A percentile compares a stretch with the other conserved stretches of the same genome.
phyloP scores from a whole-genome alignment of 2,888 invertebrate species.

The Diploptera punctata region DNA sequence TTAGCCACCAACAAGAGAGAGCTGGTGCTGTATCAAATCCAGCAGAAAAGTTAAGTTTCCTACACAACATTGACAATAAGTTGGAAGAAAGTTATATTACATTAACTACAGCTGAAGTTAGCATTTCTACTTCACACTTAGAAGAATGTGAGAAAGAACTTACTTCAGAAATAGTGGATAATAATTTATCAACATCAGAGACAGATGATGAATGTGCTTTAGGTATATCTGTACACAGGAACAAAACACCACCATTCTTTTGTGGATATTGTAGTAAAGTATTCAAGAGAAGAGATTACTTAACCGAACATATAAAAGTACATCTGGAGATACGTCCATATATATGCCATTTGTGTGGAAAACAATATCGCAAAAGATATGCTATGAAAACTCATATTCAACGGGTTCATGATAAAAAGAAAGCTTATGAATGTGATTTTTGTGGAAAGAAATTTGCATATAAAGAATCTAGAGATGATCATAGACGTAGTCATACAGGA shows the following conservation, averaged over 20 bases:
- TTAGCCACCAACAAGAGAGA: slow-evolving; percentile 13
- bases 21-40: not conserved
- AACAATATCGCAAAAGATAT: not conserved
- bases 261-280: slow-evolving; percentile 59
- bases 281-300: slow-evolving; percentile 61
- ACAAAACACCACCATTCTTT: slow-evolving; percentile 16
- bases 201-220: not conserved
- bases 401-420: slow-evolving; percentile 1
- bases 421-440: slow-evolving; percentile 2
- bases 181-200: too few species aligned
- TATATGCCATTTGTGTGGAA: not conserved
- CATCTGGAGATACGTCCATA: slow-evolving; percentile 50
- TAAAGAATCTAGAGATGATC: slow-evolving; percentile 56
- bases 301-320: slow-evolving; percentile 61
- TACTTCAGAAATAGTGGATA: too few species aligned
- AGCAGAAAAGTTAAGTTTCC: too few species aligned
- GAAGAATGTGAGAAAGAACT: too few species aligned
- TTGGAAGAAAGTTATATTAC: too few species aligned
- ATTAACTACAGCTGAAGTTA: too few species aligned
- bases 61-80: too few species aligned
- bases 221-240: slow-evolving; percentile 2
- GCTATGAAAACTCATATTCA: not conserved
- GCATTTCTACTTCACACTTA: too few species aligned
- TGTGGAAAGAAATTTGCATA: slow-evolving; percentile 53
- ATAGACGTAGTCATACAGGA: slow-evolving; percentile 53